Conservation (phyloP, 2,113 vertebrate species). For the Menidia beryllina region DNA sequence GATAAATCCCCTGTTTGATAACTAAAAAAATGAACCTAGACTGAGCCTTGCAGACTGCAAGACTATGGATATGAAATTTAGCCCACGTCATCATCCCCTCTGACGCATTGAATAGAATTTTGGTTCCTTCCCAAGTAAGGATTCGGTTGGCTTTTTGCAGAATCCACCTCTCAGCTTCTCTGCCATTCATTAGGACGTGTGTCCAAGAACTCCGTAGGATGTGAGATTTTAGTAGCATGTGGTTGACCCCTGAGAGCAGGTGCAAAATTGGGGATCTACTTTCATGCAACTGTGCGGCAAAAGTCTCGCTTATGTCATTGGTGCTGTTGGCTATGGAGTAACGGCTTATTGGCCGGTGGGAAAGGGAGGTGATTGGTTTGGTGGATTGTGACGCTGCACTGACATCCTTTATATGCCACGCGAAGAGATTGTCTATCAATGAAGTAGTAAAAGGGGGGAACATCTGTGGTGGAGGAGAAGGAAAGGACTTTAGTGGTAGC, state of each 20-base stretch:
- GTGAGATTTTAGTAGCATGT: conserved; percentile 8
- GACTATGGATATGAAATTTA: too few relatives aligned
- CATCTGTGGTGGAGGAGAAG: conserved; percentile 51
- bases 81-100: neutral
- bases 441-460: conserved; percentile 78
- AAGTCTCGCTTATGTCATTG: conserved; percentile 11
- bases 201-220: conserved; percentile 1
- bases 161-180: neutral
- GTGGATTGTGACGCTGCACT: conserved; percentile 50
- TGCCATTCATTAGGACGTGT: neutral
- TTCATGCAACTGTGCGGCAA: conserved; percentile 47
- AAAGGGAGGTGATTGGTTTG: conserved; percentile 40
- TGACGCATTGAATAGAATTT: neutral
- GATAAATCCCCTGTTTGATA: neutral
- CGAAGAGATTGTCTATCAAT: conserved; percentile 82
- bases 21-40: neutral
- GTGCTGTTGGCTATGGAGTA: conserved; percentile 9
- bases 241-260: conserved; percentile 57
- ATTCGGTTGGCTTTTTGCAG: neutral
- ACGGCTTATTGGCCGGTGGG: conserved; percentile 61
- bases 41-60: neutral
- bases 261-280: conserved; percentile 59
- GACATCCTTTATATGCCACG: conserved; percentile 68
- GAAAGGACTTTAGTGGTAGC: conserved; percentile 47
- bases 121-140: neutral